Percentiles rank a stretch among this genome's conserved stretches.
These are phyloP conservation scores for Procapra przewalskii DNA, from an alignment of 2,113 vertebrate genomes.

Conservation along the genomic window DNA sequence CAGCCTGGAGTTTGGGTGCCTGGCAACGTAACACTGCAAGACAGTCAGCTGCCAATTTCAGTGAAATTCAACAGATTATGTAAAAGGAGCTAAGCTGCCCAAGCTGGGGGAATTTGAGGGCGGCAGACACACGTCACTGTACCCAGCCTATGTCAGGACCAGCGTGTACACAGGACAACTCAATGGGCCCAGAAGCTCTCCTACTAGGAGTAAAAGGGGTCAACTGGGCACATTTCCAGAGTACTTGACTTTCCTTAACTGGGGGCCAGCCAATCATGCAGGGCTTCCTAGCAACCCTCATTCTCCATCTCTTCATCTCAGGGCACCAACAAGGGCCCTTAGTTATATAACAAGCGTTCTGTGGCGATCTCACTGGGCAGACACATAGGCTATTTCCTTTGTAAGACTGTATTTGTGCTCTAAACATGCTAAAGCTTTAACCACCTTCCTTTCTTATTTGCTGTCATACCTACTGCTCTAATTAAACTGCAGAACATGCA, in stretches of 20 bases:
- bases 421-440: not conserved
- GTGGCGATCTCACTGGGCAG: not conserved
- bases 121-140: not conserved
- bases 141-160: conserved; percentile 2
- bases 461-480: not conserved
- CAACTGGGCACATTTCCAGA: not conserved
- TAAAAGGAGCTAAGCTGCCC: conserved; percentile 44
- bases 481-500: conserved; percentile 7
- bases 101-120: not conserved
- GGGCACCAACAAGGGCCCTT: not conserved
- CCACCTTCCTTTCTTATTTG: not conserved
- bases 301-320: conserved; percentile 2
- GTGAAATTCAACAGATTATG: conserved; percentile 55
- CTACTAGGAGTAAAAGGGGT: conserved; percentile 24
- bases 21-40: conserved; percentile 36
- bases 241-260: not conserved
- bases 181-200: not conserved
- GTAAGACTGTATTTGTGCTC: not conserved
- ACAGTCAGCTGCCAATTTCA: conserved; percentile 52
- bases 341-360: conserved; percentile 30
- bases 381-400: not conserved
- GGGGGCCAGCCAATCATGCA: not conserved
- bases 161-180: not conserved
- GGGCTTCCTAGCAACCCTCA: not conserved
- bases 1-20: not conserved